These are phyloP conservation scores for Leptinotarsa peninsularis DNA, from an alignment of 2,888 invertebrate genomes.

Conservation along the genomic window DNA sequence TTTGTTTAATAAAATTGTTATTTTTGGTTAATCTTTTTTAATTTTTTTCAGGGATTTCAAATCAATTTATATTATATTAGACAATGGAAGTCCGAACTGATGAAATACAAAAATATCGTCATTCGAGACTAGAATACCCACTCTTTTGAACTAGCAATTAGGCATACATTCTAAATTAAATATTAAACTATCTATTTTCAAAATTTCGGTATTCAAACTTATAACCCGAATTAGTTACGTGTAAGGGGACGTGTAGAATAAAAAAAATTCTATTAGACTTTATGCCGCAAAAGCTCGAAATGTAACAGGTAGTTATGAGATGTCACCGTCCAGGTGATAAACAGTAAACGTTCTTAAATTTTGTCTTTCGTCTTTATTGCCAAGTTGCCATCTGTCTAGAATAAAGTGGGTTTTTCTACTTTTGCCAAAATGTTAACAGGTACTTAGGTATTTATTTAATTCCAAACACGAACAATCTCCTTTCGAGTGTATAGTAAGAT, in stretches of 20 bases:
- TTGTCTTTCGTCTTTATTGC: constrained; percentile 2
- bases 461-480: constrained; percentile 14
- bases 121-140: too few species aligned
- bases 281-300: constrained; percentile 17
- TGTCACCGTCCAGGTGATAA: constrained; percentile 11
- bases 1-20: too few species aligned
- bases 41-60: too few species aligned
- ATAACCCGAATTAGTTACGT: background rate
- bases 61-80: too few species aligned
- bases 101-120: too few species aligned
- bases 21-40: too few species aligned
- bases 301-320: constrained; percentile 26
- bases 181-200: too few species aligned
- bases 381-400: constrained; percentile 20
- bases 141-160: too few species aligned
- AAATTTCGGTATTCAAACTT: too few species aligned
- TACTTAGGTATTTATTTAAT: constrained; percentile 25
- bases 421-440: constrained; percentile 14
- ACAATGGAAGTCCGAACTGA: too few species aligned
- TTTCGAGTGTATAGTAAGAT: constrained; percentile 22
- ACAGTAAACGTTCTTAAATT: constrained; percentile 14
- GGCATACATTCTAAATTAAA: too few species aligned
- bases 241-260: background rate
- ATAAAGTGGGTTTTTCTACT: constrained; percentile 17
- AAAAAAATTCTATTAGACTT: background rate